These are phyloP conservation scores for Gallinago undulata DNA, from an alignment of 2,113 vertebrate genomes.

Conservation along the genomic window DNA sequence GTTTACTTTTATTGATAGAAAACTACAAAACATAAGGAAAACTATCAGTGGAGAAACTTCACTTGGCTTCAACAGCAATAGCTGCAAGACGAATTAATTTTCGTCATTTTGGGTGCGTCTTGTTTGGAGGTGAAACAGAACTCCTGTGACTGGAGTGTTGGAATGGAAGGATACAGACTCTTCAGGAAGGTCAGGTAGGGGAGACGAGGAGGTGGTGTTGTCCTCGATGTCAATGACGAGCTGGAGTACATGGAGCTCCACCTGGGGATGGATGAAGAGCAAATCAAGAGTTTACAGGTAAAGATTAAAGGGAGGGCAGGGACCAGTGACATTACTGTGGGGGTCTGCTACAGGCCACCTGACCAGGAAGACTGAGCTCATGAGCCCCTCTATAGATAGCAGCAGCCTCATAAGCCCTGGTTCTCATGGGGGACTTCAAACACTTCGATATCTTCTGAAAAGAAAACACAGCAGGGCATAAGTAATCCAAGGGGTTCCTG, in stretches of 20 bases:
- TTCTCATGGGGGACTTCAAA: neutral
- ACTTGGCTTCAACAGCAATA: neutral
- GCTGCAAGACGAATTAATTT: neutral
- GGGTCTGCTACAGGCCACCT: neutral
- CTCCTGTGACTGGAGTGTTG: neutral
- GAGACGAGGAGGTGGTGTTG: neutral
- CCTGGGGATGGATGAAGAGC: neutral
- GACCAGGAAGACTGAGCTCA: neutral
- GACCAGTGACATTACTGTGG: neutral
- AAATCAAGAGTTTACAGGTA: neutral
- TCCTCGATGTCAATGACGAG: neutral
- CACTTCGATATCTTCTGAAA: neutral
- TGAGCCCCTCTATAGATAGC: neutral
- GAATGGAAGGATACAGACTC: neutral
- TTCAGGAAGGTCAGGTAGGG: neutral
- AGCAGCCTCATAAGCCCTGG: neutral
- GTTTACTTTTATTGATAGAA: neutral
- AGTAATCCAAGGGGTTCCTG: neutral
- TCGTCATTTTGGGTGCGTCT: neutral
- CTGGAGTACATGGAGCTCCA: neutral
- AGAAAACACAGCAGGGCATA: neutral
- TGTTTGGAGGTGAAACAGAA: neutral
- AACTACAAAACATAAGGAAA: neutral
- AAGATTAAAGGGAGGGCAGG: neutral
- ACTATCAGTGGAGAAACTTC: neutral